Conservation (phyloP, 2,888 invertebrate genomes). For the Limnephilus marmoratus region DNA sequence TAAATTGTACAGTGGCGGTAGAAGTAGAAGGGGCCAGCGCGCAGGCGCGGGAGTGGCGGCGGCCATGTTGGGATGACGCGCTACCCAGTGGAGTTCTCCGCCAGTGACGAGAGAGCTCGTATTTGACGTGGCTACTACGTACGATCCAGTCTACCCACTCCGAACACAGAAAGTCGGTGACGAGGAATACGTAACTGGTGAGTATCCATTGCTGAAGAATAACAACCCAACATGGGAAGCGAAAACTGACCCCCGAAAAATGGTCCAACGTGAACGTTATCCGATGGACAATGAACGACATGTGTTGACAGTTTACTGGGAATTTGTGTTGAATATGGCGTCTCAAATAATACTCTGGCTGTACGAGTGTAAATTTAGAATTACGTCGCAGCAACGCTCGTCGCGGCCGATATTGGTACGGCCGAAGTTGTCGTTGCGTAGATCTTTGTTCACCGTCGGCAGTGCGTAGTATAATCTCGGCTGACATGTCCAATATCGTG, state of each 20-base stretch:
- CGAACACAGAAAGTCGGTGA: conserved; percentile 95
- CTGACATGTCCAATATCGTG: conserved; percentile 27
- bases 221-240: conserved; percentile 77
- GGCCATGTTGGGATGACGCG: conserved; percentile 88
- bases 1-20: conserved; percentile 42
- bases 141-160: conserved; percentile 94
- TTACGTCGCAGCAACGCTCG: conserved; percentile 67
- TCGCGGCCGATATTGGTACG: conserved; percentile 50
- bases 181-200: conserved; percentile 97
- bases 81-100: conserved; percentile 85
- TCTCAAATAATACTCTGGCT: conserved; percentile 69
- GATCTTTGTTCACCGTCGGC: conserved; percentile 9
- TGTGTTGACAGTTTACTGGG: conserved; percentile 70
- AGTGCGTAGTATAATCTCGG: conserved; percentile 41
- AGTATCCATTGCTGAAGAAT: conserved; percentile 83
- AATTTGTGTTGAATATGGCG: conserved; percentile 75
- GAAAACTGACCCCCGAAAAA: conserved; percentile 63
- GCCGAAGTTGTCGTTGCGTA: conserved; percentile 36
- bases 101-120: conserved; percentile 91
- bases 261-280: conserved; percentile 49
- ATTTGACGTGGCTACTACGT: conserved; percentile 96
- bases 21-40: conserved; percentile 45
- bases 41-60: conserved; percentile 76
- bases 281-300: conserved; percentile 67
- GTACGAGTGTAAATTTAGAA: conserved; percentile 71